Conservation (phyloP, 2,797 vertebrate species). For the Schizopygopsis malacanthus region DNA sequence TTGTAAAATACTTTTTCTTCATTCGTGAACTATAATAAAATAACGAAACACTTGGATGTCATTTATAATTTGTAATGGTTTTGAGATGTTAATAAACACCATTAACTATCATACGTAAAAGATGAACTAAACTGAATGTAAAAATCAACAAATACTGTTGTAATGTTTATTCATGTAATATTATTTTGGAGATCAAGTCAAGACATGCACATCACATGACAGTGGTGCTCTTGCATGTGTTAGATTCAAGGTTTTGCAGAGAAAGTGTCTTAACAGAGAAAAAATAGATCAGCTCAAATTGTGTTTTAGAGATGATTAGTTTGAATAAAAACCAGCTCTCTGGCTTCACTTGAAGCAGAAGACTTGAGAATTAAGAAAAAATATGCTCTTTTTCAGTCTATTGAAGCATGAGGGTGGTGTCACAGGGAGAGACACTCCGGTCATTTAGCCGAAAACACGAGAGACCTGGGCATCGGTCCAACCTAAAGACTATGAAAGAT, state of each 20-base stretch:
- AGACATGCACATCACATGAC: constrained; percentile 32
- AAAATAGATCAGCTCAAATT: constrained; percentile 36
- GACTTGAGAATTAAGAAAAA: constrained; percentile 32
- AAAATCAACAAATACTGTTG: background rate
- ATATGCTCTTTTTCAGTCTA: constrained; percentile 46
- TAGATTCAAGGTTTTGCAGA: constrained; percentile 44
- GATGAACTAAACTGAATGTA: background rate
- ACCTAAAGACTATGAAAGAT: constrained; percentile 24
- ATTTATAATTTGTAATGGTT: background rate
- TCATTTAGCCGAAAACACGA: constrained; percentile 39
- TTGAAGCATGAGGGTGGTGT: constrained; percentile 38
- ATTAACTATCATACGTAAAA: background rate
- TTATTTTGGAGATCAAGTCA: background rate
- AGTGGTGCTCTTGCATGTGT: constrained; percentile 32
- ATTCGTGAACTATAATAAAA: background rate
- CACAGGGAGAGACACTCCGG: constrained; percentile 13
- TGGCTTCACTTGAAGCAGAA: constrained; percentile 33
- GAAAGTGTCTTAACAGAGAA: constrained; percentile 13
- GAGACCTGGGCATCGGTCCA: constrained; percentile 42
- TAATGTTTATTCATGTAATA: background rate
- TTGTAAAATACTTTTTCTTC: background rate
- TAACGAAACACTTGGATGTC: background rate
- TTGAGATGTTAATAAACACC: background rate
- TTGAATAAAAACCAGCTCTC: constrained; percentile 18
- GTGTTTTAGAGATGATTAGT: constrained; percentile 46